Evolutionary conservation across 2,888 invertebrate genomes (phyloP).

Genomic region (Chrysomela aeneicollis): DNA sequence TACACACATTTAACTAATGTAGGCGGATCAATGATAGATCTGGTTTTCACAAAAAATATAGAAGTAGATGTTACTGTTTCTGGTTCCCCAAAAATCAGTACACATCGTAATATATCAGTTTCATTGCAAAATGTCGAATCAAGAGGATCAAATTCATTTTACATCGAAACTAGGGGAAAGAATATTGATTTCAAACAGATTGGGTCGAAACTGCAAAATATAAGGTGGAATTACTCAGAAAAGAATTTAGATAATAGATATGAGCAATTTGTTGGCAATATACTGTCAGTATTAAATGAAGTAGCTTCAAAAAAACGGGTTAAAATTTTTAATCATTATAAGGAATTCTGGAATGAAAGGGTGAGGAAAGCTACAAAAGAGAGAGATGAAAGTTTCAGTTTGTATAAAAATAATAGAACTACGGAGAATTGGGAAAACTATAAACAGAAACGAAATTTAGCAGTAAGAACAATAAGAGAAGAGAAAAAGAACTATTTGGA

Average conservation of each 20-base stretch:
- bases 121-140: no score
- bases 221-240: no score
- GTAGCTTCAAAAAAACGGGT: conserved; percentile 3
- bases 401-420: conserved; percentile 8
- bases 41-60: no score
- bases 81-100: no score
- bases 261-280: neutral
- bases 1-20: neutral
- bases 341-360: conserved; percentile 3
- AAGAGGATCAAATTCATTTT: no score
- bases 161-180: no score
- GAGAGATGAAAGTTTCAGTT: conserved; percentile 6
- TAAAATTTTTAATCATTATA: neutral
- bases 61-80: no score
- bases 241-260: conserved; percentile 11
- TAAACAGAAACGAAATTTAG: neutral
- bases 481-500: neutral
- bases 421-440: no score
- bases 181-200: no score
- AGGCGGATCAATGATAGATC: conserved; percentile 6
- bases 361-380: neutral
- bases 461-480: conserved; percentile 4
- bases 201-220: no score
- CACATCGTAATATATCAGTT: no score
- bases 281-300: neutral